These are phyloP conservation scores for Steinernema hermaphroditum DNA, from an alignment of 2,888 invertebrate genomes.

Conservation along the genomic window DNA sequence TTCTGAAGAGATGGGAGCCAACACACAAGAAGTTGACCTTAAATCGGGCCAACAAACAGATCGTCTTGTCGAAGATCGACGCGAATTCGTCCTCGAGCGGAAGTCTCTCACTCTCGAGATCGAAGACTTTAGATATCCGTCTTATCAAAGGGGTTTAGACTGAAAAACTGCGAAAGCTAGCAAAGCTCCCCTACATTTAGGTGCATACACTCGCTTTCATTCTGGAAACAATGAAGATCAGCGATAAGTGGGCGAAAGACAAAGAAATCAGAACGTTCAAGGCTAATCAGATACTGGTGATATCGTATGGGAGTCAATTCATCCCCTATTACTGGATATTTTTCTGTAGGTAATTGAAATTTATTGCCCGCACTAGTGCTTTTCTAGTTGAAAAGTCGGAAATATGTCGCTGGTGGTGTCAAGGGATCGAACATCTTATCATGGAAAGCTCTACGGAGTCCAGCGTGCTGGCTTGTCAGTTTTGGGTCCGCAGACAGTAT, in stretches of 20 bases:
- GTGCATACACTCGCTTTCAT: conserved; percentile 62
- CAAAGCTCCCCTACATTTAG: background rate
- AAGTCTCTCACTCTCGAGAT: background rate
- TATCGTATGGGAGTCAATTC: conserved; percentile 60
- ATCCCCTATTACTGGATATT: conserved; percentile 51
- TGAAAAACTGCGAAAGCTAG: background rate
- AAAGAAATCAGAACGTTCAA: conserved; percentile 55
- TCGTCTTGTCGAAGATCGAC: conserved; percentile 47
- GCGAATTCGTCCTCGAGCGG: background rate
- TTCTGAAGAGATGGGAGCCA: conserved; percentile 64
- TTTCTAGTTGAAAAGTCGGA: conserved; percentile 37
- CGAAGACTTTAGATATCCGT: conserved; percentile 32
- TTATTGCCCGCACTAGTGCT: background rate
- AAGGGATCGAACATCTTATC: conserved; percentile 34
- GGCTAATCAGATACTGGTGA: conserved; percentile 55
- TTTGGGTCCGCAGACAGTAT: conserved; percentile 36
- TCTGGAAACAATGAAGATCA: conserved; percentile 54
- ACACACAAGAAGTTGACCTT: conserved; percentile 54
- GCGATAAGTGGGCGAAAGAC: conserved; percentile 65
- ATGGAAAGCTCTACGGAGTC: conserved; percentile 20
- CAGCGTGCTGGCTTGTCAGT: conserved; percentile 34
- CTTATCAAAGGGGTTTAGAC: conserved; percentile 35
- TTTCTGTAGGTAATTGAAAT: conserved; percentile 32
- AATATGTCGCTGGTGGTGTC: conserved; percentile 32
- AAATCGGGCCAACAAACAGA: conserved; percentile 57